Evolutionary conservation across 37 sponge, comb jelly and placozoan species (phyloP), one percentile per base, ranked within the genome.

Genomic region (Tethya wilhelma): DNA sequence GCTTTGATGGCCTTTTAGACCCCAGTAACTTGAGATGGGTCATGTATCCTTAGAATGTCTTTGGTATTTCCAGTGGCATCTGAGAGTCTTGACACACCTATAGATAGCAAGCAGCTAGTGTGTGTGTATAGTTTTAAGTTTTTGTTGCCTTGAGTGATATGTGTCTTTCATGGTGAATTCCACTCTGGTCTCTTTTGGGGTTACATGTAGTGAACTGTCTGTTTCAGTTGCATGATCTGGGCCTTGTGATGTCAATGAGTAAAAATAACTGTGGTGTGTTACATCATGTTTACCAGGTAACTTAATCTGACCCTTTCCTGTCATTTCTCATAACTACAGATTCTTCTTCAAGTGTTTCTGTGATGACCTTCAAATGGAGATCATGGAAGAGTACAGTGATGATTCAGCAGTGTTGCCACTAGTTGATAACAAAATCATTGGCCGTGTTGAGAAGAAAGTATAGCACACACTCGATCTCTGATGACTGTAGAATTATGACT

Each of bases 321-420:
- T 49, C 17, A 65, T 36, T 69, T 38, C 42, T 32, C 29, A 37
- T n/a, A n/a, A n/a, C n/a, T 56, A 9, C 31, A 87, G 88, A 60
- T 87, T 69, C 44, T 87, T 87, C 71, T 87, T 87, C 63, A 74
- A 87, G 62, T 69, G 59, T 0, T 74, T 55, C 31, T 80, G 70
- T 38, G 77, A 74, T 41, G 88, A 75, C 7, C 58, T 87, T 2
- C 39, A 26, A 17, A 55, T 63, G 57, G 67, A 55, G 69, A 57
- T 81, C 2, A 41, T 87, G 77, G 82, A 81, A 36, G 88, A 87
- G 67, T 56, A 38, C 36, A 43, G 71, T 44, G 82, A 87, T 0
- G 88, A 87, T 32, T 26, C n/a, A n/a, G 65, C 38, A 3, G 17
- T 69, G 19, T 49, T 70, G 1, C 86, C 72, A 0, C 36, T 87